Evolutionary conservation across 1,140 invertebrate species (phyloP), one percentile per base, ranked within the genome.

Genomic region (Diachasmimorpha longicaudata): DNA sequence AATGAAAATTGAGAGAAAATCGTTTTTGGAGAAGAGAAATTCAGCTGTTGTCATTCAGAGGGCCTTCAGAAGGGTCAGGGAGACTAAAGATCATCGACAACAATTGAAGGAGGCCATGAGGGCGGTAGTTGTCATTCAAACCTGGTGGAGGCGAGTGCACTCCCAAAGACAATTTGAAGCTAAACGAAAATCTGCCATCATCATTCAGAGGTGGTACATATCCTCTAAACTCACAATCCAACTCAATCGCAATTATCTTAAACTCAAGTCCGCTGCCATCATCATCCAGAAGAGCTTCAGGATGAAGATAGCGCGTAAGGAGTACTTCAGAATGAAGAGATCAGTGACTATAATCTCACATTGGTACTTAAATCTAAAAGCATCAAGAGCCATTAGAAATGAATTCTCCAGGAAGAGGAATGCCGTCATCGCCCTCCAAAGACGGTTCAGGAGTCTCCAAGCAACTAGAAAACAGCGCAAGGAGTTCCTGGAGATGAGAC

Each of bases 341-440:
- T 74, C 83, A 4, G 77, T 77, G 9, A 68, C 70, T 4, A 80
- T 42, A 31, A 83, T 86, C 46, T 76, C 85, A 70, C 52, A 68
- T 1, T 85, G 84, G 84, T 85, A 83, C 19, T 74, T 72, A 0
- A 69, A 77, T 46, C 69, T 69, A 11, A 63, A 71, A 2, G 55
- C 23, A 1, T 70, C 79, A 13, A 81, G 66, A 55, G 37, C 10
- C 0, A 13, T 69, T 0, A 82, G 80, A 77, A 78, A 80, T 16
- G 71, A 85, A 46, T 90, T 86, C 77, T 72, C 82, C 0, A 77
- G 77, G 25, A 81, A 79, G 16, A 85, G 78, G 63, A 74, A 74
- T 0, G 86, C 87, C 3, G 82, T 82, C 0, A 79, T 79, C 23
- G 77, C 77, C 13, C 78, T 91, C n/a, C 90, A 91, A 78, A 72